Base-by-base conservation (phyloP, 2,888 invertebrate genomes). In the Drosophila recens region DNA sequence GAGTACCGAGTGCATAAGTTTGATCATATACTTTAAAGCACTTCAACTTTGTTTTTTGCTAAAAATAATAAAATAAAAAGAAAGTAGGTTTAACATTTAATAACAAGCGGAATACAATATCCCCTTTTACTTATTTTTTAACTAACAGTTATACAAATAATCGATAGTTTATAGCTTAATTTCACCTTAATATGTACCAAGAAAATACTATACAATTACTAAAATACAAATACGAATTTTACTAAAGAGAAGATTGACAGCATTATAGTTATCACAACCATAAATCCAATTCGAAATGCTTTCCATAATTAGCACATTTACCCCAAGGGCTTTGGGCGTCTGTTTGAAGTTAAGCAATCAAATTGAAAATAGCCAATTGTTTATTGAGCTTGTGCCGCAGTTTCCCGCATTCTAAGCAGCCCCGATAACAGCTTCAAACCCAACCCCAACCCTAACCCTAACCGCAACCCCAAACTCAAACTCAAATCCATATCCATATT, bases 301-400 rank as follows among this genome's bases (percentile, higher is more conserved):
- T 52, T 43, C n/a, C 43, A 27, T 48, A 38, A 67, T 72, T 52
- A 17, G 48, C 17, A 4, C 33, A 57, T 46, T 36, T 23, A 4
- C 30, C n/a, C 61, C 27, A 38, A 40, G 67, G 53, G 48, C 51
- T 40, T 20, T 20, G 15, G 30, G n/a, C 20, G 20, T 63, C n/a
- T 17, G 27, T 59, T 57, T 54, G 36, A 48, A 33, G 61, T 66
- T 80, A 33, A 6, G 51, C 51, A 56, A 71, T 71, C 54, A 34
- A 30, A 43, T 63, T 33, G 58, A 56, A 76, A 72, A 54, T 64
- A 66, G 27, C 10, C 65, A 74, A 79, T 79, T 84, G 79, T 74
- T 82, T 79, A 82, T 77, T 46, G 63, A 61, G 58, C 40, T 51
- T 42, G 23, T 62, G 46, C 57, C 43, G 43, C 52, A 38, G 72